Base-by-base conservation (phyloP, 2,113 vertebrate species). In the Ahaetulla prasina region DNA sequence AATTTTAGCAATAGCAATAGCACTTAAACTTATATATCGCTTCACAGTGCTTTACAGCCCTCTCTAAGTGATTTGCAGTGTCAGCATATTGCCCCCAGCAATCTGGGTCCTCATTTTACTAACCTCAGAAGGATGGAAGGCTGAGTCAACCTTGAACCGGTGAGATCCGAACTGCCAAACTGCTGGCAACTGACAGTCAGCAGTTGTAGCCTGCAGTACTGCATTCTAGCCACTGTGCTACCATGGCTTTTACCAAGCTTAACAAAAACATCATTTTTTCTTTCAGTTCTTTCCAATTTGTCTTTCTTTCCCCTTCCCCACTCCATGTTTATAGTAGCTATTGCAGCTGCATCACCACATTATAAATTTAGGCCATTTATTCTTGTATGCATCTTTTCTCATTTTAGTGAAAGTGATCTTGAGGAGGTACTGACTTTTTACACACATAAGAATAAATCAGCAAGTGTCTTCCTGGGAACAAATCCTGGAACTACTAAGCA, bases 361-460 rank as follows among this genome's bases (percentile, higher is more conserved):
- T 0, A 0, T 20, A 68, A 50, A 93, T 91, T 45, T 92, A 45
- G 91, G n/a, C 2, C 90, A 88, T 45, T 95, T 54, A 18, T 30
- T 89, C 86, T 87, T 47, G 9, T 90, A 96, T 94, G 93, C 95
- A 9, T 94, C n/a, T 94, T 47, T 95, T 91, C 92, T 95, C 94
- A 68, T 95, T 97, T 92, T 95, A 99, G 99, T 97, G 99, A 99
- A 98, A 97, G 95, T 53, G 98, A 99, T 94, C 96, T 99, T 96
- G 99, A 99, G 92, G 98, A 99, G 94, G 98, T 99, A 84, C 97
- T 99, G 95, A 99, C 99, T 11, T 99, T 98, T 97, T 99, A 99
- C 96, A 99, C 98, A 0, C 98, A 98, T 94, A 99, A 98, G 96
- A 99, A 98, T 97, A 99, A 98, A 96, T 99, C 98, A 50, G 98